Conservation (phyloP, 2,113 vertebrate genomes). For the Oryzias woworae region DNA sequence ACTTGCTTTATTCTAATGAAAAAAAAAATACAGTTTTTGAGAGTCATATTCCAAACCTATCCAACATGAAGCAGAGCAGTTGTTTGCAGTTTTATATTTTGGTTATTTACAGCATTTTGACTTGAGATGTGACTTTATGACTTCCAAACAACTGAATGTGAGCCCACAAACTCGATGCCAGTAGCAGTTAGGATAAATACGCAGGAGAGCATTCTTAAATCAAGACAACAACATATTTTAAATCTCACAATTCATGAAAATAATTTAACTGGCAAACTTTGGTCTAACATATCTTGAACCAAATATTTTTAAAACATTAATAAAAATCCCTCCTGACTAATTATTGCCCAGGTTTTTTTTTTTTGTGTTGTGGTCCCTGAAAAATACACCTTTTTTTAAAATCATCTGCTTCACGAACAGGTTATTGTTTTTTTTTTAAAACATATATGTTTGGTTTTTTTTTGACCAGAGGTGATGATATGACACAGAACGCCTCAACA, state of each 20-base stretch:
- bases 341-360: constrained; percentile 55
- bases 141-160: constrained; percentile 17
- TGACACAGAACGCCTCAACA: constrained; percentile 47
- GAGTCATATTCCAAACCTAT: neutral
- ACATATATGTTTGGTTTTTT: neutral
- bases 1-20: neutral
- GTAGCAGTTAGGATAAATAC: constrained; percentile 38
- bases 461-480: constrained; percentile 54
- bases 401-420: constrained; percentile 7
- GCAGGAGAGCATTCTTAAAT: constrained; percentile 29
- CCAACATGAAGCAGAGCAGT: too few relatives aligned
- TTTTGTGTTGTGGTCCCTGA: constrained; percentile 38
- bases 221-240: constrained; percentile 34
- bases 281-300: constrained; percentile 36
- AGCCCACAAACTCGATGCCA: constrained; percentile 18
- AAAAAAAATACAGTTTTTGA: neutral
- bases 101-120: constrained; percentile 16
- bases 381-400: constrained; percentile 28
- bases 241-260: constrained; percentile 16
- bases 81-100: neutral
- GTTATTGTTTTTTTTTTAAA: constrained; percentile 42
- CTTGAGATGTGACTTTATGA: neutral
- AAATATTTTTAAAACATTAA: constrained; percentile 18
- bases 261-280: constrained; percentile 17
- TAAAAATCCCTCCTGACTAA: constrained; percentile 22